Evolutionary conservation across 2,797 vertebrate genomes (phyloP), one percentile per base, ranked within the genome.

Genomic region (Arrhamphus sclerolepis): DNA sequence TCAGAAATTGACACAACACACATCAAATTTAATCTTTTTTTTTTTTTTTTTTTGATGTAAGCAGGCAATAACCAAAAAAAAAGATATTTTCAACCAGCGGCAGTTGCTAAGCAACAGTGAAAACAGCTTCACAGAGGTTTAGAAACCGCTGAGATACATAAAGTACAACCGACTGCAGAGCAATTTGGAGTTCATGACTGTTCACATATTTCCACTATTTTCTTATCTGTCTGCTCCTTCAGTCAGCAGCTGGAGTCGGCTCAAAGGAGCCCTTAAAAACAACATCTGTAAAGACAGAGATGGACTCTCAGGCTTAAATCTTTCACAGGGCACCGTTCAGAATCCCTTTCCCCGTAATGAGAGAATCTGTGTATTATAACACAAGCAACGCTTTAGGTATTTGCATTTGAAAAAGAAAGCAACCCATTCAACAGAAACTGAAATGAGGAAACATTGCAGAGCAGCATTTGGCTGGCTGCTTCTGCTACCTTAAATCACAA

Each of bases 101-200:
- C 76, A 80, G 89, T 89, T 87, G 85, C 85, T 81, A 75, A 66
- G 88, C 84, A 85, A 89, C 86, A 75, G 69, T 50, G 62, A 72
- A 78, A 83, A 78, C 77, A 86, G 74, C 71, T 72, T 79, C 55
- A 62, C 70, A 76, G 68, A 75, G 80, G 70, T 70, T 70, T 63
- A 72, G 51, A 8, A 16, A 76, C 53, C 55, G 42, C 56, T 38
- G 64, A 74, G 58, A 79, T 66, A 67, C 41, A 56, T 56, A 75
- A 61, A 74, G 49, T 56, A 38, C 39, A 60, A 53, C 47, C 49
- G 54, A 67, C 41, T 58, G 68, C 52, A 67, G 46, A 41, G 67
- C 67, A 65, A 66, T 78, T 66, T 76, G 28, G 56, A 39, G 46
- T 65, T 62, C 17, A 56, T 78, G 62, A 73, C 56, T 62, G 48